These are phyloP conservation scores for Protobothrops flavoviridis DNA, from an alignment of 2,113 vertebrate species.

Conservation along the genomic window DNA sequence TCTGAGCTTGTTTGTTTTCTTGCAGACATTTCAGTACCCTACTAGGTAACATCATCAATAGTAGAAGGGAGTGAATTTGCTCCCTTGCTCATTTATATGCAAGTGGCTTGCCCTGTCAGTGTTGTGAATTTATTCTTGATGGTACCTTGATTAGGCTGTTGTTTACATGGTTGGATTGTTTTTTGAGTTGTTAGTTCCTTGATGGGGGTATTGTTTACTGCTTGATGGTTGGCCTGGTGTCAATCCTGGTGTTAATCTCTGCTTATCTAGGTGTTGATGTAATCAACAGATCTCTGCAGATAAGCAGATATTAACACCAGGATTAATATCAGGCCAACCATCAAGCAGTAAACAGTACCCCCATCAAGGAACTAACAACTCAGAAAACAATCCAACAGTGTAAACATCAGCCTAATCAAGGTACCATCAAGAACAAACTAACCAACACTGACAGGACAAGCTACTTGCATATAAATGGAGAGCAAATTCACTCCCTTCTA, in stretches of 20 bases:
- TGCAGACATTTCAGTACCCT: neutral
- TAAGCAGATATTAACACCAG: neutral
- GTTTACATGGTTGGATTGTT: neutral
- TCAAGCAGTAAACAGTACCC: too few relatives aligned
- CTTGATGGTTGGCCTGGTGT: neutral
- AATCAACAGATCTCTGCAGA: neutral
- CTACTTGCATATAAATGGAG: neutral
- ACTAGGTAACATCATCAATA: neutral
- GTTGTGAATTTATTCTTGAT: neutral
- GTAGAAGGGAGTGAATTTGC: neutral
- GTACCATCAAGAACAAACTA: neutral
- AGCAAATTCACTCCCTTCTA: neutral
- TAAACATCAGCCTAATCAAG: too few relatives aligned
- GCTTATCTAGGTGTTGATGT: neutral
- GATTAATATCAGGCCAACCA: neutral
- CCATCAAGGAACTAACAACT: neutral
- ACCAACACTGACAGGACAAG: neutral
- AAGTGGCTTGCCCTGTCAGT: neutral
- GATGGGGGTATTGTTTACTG: neutral
- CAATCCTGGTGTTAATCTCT: neutral
- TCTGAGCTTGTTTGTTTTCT: neutral
- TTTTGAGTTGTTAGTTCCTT: neutral
- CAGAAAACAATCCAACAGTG: neutral
- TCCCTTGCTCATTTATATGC: neutral
- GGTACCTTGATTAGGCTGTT: neutral